phyloP scores from a whole-genome alignment of 2,797 vertebrate species.

The Cynopterus sphinx region DNA sequence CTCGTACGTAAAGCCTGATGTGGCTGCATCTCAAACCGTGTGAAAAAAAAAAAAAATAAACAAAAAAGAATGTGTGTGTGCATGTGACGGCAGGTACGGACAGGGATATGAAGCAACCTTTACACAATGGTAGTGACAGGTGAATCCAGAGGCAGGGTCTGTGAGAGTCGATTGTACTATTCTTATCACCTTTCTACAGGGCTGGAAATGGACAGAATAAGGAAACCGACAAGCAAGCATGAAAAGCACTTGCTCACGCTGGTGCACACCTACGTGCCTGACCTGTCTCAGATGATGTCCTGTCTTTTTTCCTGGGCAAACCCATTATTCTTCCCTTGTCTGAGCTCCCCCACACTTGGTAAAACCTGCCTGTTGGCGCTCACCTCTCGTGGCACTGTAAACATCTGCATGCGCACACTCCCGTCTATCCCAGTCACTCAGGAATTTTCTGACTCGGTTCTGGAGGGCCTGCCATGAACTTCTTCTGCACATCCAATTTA shows the following conservation, averaged over 20 bases:
- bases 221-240: background rate
- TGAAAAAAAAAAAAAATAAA: background rate
- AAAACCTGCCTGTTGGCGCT: background rate
- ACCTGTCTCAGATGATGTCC: background rate
- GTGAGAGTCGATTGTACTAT: background rate
- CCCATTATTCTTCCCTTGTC: background rate
- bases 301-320: background rate
- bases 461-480: background rate
- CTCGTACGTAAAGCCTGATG: rapidly evolving
- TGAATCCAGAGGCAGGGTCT: background rate
- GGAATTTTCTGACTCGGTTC: background rate
- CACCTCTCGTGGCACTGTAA: rapidly evolving
- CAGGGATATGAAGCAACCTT: background rate
- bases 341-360: background rate
- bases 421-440: background rate
- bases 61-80: background rate
- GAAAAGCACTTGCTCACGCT: background rate
- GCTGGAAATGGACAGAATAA: background rate
- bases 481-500: background rate
- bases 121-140: background rate
- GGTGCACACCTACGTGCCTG: no score
- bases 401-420: rapidly evolving
- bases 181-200: background rate
- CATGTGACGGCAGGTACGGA: rapidly evolving
- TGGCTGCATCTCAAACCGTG: background rate